A percentile compares a stretch with the other conserved stretches of the same genome.
Conservation (phyloP, 2,113 vertebrate genomes). For the Psammodynastes pulverulentus region DNA sequence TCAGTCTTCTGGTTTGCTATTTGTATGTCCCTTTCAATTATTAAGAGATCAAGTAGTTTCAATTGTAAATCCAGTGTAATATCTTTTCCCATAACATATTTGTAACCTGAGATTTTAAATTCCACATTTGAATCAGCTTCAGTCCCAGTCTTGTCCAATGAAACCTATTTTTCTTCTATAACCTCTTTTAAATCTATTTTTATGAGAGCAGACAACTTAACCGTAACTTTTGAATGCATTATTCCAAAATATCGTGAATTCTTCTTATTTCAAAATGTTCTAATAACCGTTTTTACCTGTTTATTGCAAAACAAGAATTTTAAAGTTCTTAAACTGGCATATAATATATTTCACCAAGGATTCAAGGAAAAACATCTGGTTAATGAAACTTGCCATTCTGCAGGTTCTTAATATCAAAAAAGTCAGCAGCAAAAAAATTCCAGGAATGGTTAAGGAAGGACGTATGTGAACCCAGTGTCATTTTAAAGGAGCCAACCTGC, state of each 20-base stretch:
- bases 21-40: neutral
- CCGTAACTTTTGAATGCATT: neutral
- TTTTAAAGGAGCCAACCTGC: neutral
- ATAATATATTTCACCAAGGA: neutral
- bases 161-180: neutral
- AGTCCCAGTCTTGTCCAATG: neutral
- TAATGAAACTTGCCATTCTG: neutral
- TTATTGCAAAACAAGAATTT: neutral
- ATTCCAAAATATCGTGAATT: neutral
- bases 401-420: neutral
- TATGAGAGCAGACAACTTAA: neutral
- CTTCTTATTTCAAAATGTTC: neutral
- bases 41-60: neutral
- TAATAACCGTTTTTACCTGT: neutral
- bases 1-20: neutral
- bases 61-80: neutral
- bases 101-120: neutral
- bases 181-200: neutral
- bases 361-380: neutral
- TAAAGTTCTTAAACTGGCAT: neutral
- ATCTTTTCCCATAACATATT: neutral
- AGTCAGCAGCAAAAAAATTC: neutral
- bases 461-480: neutral
- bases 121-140: neutral
- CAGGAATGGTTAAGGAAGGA: neutral